A percentile compares a stretch with the other conserved stretches of the same genome.
Evolutionary conservation across 2,888 invertebrate species (phyloP).

Genomic region (Perithous albicinctus): DNA sequence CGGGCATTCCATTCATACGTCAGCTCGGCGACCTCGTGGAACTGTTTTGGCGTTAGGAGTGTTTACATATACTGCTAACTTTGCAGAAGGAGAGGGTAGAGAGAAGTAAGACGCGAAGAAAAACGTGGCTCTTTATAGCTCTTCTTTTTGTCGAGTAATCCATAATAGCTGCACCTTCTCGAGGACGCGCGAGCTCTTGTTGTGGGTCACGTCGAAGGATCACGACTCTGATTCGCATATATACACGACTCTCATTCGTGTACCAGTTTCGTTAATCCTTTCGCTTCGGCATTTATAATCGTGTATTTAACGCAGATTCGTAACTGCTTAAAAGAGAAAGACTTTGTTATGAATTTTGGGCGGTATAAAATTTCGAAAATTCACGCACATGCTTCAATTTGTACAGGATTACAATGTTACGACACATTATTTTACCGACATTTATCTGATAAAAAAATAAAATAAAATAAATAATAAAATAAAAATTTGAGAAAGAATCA

Average conservation of each 20-base stretch:
- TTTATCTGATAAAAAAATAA: too few relatives aligned
- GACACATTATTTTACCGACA: too few relatives aligned
- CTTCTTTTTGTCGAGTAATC: neutral
- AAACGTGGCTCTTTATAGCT: too few relatives aligned
- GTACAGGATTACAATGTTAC: too few relatives aligned
- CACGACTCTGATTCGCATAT: neutral
- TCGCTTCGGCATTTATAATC: neutral
- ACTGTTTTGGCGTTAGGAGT: constrained; percentile 16
- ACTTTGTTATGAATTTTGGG: too few relatives aligned
- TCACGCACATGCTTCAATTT: too few relatives aligned
- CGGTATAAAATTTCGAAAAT: too few relatives aligned
- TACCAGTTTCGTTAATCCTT: constrained; percentile 9
- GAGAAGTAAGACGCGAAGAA: neutral
- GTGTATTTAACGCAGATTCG: neutral
- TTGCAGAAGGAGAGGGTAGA: neutral
- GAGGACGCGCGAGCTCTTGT: neutral
- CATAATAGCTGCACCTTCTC: neutral
- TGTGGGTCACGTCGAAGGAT: constrained; percentile 18
- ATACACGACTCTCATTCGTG: neutral
- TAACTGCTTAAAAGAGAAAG: too few relatives aligned
- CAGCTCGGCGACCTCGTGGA: neutral
- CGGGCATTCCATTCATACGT: constrained; percentile 10
- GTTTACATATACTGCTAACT: neutral
- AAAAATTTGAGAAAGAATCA: too few relatives aligned
- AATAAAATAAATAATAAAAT: too few relatives aligned